A percentile compares a stretch with the other conserved stretches of the same genome.
phyloP scores from a whole-genome alignment of 2,888 invertebrate species.

The Biston stratarius region DNA sequence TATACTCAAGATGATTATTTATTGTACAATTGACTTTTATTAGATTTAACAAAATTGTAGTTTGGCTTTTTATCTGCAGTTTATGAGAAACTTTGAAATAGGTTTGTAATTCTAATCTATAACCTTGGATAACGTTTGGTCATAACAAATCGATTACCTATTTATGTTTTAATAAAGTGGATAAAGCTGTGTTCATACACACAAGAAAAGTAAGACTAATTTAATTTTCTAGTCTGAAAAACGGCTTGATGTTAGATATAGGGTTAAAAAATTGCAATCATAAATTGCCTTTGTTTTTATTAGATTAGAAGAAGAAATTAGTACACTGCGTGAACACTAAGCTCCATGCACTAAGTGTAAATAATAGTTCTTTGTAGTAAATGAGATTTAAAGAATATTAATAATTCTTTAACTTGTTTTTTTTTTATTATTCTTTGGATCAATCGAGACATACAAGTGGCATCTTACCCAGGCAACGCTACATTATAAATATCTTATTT shows the following conservation, averaged over 20 bases:
- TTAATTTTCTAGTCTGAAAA: not conserved
- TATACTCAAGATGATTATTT: not conserved
- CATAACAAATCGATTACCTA: not conserved
- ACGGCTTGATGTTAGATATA: not conserved
- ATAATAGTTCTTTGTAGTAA: too few species aligned
- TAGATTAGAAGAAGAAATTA: too few species aligned
- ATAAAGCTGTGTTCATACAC: not conserved
- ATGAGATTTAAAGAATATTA: too few species aligned
- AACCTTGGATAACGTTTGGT: constrained; percentile 7
- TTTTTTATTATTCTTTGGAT: too few species aligned
- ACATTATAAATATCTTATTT: too few species aligned
- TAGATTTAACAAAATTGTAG: not conserved
- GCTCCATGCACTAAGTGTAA: too few species aligned
- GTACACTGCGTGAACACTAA: too few species aligned
- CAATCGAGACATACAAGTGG: too few species aligned
- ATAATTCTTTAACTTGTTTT: too few species aligned
- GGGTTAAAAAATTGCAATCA: too few species aligned
- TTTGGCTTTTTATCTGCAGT: not conserved
- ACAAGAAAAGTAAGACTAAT: not conserved
- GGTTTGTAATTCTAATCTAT: not conserved
- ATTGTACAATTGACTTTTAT: not conserved
- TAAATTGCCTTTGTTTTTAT: too few species aligned
- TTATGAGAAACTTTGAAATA: not conserved
- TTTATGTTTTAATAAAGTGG: not conserved
- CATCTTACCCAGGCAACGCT: too few species aligned